Evolutionary conservation across 2,888 invertebrate species (phyloP), one percentile per base, ranked within the genome.

Genomic region (Cyclophora albipunctata): DNA sequence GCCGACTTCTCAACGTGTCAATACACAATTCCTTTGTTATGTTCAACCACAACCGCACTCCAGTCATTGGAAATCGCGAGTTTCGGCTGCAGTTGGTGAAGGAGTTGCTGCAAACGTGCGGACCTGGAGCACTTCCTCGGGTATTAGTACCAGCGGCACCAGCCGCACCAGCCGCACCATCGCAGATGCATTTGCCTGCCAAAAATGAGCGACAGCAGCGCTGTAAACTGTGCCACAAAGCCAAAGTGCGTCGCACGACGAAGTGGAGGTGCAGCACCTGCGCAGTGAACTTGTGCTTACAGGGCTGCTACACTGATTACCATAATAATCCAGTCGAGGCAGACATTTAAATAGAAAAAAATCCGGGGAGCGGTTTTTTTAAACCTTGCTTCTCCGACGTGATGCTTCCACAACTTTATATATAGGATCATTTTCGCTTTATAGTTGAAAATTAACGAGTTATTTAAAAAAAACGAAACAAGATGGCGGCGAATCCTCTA

Each of bases 171-270:
- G 20, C 20, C 20, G 20, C 20, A 20, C 20, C 20, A 20, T 20
- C 20, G 20, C 20, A 20, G 20, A 20, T 20, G 20, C 20, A 20
- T 20, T 20, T 20, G 20, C 20, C 20, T n/a, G 46, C 46, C 3
- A 46, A 46, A 40, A 46, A 46, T 40, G 46, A 46, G 40, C 37
- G 40, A 46, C 20, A n/a, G 46, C 46, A 46, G 40, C 37, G 46
- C 40, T 46, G 46, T 40, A 46, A 46, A 46, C 33, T 37, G 37
- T 46, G 46, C 46, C 5, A n/a, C 46, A 33, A 5, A 46, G 40
- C 46, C 37, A 46, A 41, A 41, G 41, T 41, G 41, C 41, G 45
- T 49, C 49, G 49, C 44, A 45, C 49, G 49, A 48, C 35, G 35
- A 7, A n/a, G 41, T 41, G 41, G 41, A 41, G 41, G 7, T 41